phyloP scores from a whole-genome alignment of 2,888 invertebrate species.

The Phortica magna region DNA sequence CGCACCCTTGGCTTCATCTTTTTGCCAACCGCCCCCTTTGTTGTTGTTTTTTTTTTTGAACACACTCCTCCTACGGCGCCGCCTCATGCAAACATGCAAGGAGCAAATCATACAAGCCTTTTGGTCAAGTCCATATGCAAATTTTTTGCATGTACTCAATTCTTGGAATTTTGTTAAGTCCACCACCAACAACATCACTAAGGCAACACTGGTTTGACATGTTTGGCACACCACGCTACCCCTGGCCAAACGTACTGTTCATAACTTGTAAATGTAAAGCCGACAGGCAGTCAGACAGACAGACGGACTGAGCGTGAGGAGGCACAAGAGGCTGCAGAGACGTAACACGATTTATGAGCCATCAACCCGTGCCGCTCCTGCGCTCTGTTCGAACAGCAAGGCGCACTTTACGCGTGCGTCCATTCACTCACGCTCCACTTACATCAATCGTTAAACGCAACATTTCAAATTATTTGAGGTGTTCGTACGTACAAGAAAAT shows the following conservation, averaged over 20 bases:
- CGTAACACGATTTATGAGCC: not conserved
- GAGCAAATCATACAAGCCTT: too few relatives aligned
- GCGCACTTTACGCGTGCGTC: conserved; percentile 12
- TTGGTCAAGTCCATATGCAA: conserved; percentile 35
- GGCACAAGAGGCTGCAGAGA: not conserved
- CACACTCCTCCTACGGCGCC: too few relatives aligned
- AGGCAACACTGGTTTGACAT: not conserved
- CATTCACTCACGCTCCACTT: not conserved
- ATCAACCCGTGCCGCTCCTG: not conserved
- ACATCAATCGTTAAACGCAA: conserved; percentile 11
- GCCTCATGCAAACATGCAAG: too few relatives aligned
- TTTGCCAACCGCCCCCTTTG: not conserved
- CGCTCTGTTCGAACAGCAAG: not conserved
- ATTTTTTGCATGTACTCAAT: conserved; percentile 35
- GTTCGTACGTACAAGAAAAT: not conserved
- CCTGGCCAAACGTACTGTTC: not conserved
- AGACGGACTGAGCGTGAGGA: not conserved
- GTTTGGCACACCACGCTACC: not conserved
- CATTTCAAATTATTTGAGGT: conserved; percentile 11
- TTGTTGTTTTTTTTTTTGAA: conserved; percentile 12
- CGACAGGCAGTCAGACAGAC: not conserved
- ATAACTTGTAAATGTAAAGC: conserved; percentile 29
- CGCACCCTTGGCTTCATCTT: not conserved
- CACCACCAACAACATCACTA: not conserved
- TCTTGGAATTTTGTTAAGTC: conserved; percentile 18